These are phyloP conservation scores for Platichthys flesus DNA, from an alignment of 2,113 vertebrate genomes.

Conservation along the genomic window DNA sequence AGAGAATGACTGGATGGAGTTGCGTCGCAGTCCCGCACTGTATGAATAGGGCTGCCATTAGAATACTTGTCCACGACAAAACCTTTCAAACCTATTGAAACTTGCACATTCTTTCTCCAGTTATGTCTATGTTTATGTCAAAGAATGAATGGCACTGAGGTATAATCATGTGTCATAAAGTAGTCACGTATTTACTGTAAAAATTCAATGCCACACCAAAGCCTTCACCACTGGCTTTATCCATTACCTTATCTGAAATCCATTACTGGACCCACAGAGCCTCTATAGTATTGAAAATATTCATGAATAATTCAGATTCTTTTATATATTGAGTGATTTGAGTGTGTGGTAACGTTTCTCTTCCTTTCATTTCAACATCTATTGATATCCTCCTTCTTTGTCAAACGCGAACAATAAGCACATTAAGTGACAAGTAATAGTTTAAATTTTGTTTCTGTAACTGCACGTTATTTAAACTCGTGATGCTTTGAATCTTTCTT, in stretches of 20 bases:
- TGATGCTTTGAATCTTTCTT: slow-evolving; percentile 27
- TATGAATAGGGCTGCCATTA: slow-evolving; percentile 44
- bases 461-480: slow-evolving; percentile 9
- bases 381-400: not conserved
- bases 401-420: slow-evolving; percentile 9
- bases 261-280: slow-evolving; percentile 12
- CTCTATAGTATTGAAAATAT: slow-evolving; percentile 24
- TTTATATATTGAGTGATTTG: not conserved
- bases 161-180: slow-evolving; percentile 12
- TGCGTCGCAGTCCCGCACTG: slow-evolving; percentile 35
- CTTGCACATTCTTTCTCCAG: slow-evolving; percentile 13
- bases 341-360: not conserved
- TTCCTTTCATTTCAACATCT: not conserved
- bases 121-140: slow-evolving; percentile 3
- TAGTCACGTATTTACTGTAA: slow-evolving; percentile 9
- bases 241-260: slow-evolving; percentile 17
- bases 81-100: slow-evolving; percentile 49
- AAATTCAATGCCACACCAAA: slow-evolving; percentile 24
- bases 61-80: slow-evolving; percentile 35
- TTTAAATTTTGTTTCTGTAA: slow-evolving; percentile 18
- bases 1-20: slow-evolving; percentile 51
- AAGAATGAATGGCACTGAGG: slow-evolving; percentile 19
- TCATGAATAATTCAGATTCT: slow-evolving; percentile 25
- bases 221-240: slow-evolving; percentile 23
- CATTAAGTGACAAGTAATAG: not conserved